Evolutionary conservation across 2,113 vertebrate genomes (phyloP), one percentile per base, ranked within the genome.

Genomic region (Sitta europaea): DNA sequence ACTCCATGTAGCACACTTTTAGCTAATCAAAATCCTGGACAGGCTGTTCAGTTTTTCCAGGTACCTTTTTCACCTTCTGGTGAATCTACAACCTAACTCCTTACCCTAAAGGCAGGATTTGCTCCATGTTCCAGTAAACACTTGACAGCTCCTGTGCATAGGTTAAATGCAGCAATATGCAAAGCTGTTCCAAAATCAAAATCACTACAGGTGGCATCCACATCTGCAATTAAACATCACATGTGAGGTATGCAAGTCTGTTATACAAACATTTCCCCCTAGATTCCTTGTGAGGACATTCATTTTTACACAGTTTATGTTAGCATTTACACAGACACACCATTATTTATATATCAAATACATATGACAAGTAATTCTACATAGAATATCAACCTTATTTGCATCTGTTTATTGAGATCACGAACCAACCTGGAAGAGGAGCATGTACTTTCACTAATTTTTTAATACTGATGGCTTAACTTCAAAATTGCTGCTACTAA

Each of bases 121-220:
- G 99, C 99, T 97, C 99, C 98, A 19, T 98, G 98, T 96, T 99
- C 99, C 98, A 99, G 72, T 77, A 99, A 98, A 96, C 98, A 98
- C 91, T 98, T 99, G 95, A 99, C 98, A 51, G 99, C 98, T 76
- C 98, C 98, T 71, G 98, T 97, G 91, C 99, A 99, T 54, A 99
- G 97, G 98, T 99, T 99, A 94, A 99, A 99, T 1, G 99, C 99
- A 17, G 99, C 98, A 51, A 99, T 99, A 91, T 99, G 99, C 93
- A 99, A 98, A 61, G 99, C 98, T 35, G 99, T 99, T 97, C 99
- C 99, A 94, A 99, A 99, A 97, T 99, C 98, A 96, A 99, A 99
- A 97, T 99, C 99, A 93, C 99, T 99, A 97, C 99, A 99, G 90
- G 99, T 99, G 94, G 99, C 98, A 91, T 99, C 99, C 79, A 99